A percentile compares a stretch with the other conserved stretches of the same genome.
Evolutionary conservation across 2,888 invertebrate genomes (phyloP).

Genomic region (Venusia cambrica): DNA sequence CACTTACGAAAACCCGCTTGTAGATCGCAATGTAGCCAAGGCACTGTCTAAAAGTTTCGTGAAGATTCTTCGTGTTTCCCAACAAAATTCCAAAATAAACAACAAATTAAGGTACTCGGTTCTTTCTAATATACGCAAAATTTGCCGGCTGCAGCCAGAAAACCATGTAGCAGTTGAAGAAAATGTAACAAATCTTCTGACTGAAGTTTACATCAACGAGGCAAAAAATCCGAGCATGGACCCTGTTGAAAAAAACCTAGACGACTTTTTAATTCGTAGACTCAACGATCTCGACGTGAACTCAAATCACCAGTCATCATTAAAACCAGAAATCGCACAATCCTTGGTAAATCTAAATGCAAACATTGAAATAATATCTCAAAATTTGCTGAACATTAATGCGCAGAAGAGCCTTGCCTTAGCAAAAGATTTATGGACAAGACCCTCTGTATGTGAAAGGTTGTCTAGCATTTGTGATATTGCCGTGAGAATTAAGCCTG

Average conservation of each 20-base stretch:
- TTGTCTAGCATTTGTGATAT: constrained; percentile 35
- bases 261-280: constrained; percentile 54
- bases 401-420: constrained; percentile 36
- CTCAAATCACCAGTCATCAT: constrained; percentile 36
- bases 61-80: constrained; percentile 52
- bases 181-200: constrained; percentile 42
- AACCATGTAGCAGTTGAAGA: constrained; percentile 54
- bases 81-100: constrained; percentile 47
- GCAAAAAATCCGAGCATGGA: constrained; percentile 26
- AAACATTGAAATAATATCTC: constrained; percentile 40
- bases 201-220: constrained; percentile 44
- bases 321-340: constrained; percentile 58
- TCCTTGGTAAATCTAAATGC: constrained; percentile 58
- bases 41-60: constrained; percentile 61
- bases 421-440: constrained; percentile 51
- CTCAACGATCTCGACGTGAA: constrained; percentile 44
- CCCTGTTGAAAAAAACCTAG: constrained; percentile 42
- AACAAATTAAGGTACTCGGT: constrained; percentile 52
- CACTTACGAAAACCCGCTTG: constrained; percentile 54
- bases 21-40: constrained; percentile 56
- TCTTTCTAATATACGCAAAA: constrained; percentile 55
- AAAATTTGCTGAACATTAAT: constrained; percentile 52
- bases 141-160: constrained; percentile 52
- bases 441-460: constrained; percentile 24
- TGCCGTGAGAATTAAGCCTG: constrained; percentile 54